Conservation (phyloP, 2,113 vertebrate genomes). For the Nibea coibor region DNA sequence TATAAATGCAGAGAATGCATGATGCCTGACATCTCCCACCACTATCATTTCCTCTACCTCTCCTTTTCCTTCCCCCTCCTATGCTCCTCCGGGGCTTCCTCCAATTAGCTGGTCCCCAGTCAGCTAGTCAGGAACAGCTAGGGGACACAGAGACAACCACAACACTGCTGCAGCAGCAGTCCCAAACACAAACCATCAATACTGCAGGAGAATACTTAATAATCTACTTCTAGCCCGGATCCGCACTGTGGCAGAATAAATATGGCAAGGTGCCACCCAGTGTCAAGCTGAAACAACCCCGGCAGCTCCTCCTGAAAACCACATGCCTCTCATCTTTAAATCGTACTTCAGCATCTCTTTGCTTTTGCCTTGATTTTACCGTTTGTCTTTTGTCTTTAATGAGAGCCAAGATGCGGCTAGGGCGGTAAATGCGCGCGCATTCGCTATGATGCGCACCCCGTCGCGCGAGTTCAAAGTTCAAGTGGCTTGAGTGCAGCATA, state of each 20-base stretch:
- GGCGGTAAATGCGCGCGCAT: background rate
- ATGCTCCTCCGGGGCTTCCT: conserved; percentile 78
- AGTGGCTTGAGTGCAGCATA: conserved; percentile 45
- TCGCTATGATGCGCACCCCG: background rate
- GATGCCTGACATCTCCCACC: conserved; percentile 51
- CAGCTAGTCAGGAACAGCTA: conserved; percentile 77
- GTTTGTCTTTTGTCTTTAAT: conserved; percentile 55
- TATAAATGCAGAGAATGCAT: conserved; percentile 49
- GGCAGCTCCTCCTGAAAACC: conserved; percentile 43
- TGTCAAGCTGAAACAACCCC: conserved; percentile 55
- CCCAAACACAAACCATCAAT: conserved; percentile 60
- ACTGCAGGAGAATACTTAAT: conserved; percentile 68
- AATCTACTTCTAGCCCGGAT: conserved; percentile 58
- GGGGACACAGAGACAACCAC: conserved; percentile 69
- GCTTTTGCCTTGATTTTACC: conserved; percentile 19
- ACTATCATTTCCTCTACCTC: conserved; percentile 39
- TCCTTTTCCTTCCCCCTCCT: conserved; percentile 39
- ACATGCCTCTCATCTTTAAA: conserved; percentile 20
- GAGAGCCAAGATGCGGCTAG: conserved; percentile 31
- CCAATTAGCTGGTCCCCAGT: conserved; percentile 81
- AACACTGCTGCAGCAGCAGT: conserved; percentile 68
- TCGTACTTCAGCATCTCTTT: conserved; percentile 40
- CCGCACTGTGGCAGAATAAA: conserved; percentile 55
- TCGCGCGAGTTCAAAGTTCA: conserved; percentile 30
- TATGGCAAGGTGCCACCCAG: conserved; percentile 38